Base-by-base conservation (phyloP, 2,888 invertebrate species). In the Melieria omissa region DNA sequence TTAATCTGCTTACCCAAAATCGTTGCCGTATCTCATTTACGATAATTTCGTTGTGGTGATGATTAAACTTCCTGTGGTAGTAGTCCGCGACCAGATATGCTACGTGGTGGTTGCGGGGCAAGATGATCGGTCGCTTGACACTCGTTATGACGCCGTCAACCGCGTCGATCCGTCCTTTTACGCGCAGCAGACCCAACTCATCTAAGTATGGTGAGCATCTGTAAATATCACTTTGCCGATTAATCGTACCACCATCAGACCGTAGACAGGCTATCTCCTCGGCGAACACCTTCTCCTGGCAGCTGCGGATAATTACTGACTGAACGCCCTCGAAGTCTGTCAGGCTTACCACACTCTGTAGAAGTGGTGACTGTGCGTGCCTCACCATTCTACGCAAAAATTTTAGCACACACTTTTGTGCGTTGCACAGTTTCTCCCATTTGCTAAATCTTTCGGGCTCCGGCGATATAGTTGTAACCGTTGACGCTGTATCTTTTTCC, bases 1-100 rank as follows among this genome's bases (percentile, higher is more conserved):
- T 29, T 29, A 29, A 29, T 29, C 29, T 29, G 29, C 29, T 29
- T 29, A 70, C 65, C 5, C 44, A 73, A 66, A 65, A 71, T 7
- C 58, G n/a, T 44, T 71, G 71, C 4, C 60, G 44, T n/a, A 73
- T 8, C 41, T 69, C 69, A 44, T 73, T 73, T 5, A 73, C 42
- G 4, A 68, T 45, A 6, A 52, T 52, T 29, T 72, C 73, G 44
- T 69, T 68, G 14, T 60, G 67, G 41, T 49, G 16, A 46, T 73
- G 69, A 14, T 70, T 61, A 66, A 52, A 70, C 44, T 52, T 62
- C 7, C 60, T 49, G 42, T 73, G 64, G 14, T 66, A 64, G 44
- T 41, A 54, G 5, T 72, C 67, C 12, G 57, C 60, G 1, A 72
- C 12, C 45, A 72, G 57, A 10, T 57, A 29, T 45, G 65, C 70